Conservation (phyloP, 1,140 invertebrate species). For the Harpegnathos saltator region DNA sequence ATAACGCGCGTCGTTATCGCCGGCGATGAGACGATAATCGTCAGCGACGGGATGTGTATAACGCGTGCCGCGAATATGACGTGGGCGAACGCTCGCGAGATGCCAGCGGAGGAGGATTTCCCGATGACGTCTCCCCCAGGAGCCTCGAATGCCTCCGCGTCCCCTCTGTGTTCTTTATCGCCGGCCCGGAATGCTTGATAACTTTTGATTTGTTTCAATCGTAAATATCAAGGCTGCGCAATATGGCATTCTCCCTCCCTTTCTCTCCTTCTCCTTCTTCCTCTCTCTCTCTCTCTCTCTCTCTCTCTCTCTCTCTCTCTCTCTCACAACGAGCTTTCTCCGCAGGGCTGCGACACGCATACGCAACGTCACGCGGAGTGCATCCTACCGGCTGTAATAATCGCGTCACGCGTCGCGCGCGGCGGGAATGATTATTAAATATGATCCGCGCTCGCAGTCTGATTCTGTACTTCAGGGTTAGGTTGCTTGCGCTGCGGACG, state of each 20-base stretch:
- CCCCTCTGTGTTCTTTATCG: constrained; percentile 85
- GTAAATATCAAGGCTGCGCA: constrained; percentile 83
- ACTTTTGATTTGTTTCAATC: constrained; percentile 86
- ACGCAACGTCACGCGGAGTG: constrained; percentile 62
- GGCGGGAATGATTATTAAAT: constrained; percentile 75
- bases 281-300: too few relatives aligned
- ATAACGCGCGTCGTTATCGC: constrained; percentile 36
- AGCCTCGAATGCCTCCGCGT: constrained; percentile 82
- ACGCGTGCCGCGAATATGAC: constrained; percentile 63
- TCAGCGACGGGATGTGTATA: constrained; percentile 26
- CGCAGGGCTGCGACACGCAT: constrained; percentile 65
- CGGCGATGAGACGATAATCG: constrained; percentile 43
- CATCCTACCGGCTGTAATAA: constrained; percentile 73
- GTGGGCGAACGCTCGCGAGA: constrained; percentile 58
- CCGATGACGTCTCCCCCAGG: constrained; percentile 72
- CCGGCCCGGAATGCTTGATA: constrained; percentile 85
- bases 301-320: too few relatives aligned
- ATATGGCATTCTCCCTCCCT: constrained; percentile 75
- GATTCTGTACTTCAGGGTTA: too few relatives aligned
- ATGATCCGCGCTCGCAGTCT: too few relatives aligned
- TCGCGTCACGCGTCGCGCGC: constrained; percentile 69
- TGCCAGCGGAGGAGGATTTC: constrained; percentile 60
- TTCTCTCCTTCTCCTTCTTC: too few relatives aligned
- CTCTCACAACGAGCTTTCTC: too few relatives aligned
- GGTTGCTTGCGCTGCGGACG: too few relatives aligned